A percentile compares a stretch with the other conserved stretches of the same genome.
Conservation (phyloP, 1,140 invertebrate genomes). For the Thrips palmi region DNA sequence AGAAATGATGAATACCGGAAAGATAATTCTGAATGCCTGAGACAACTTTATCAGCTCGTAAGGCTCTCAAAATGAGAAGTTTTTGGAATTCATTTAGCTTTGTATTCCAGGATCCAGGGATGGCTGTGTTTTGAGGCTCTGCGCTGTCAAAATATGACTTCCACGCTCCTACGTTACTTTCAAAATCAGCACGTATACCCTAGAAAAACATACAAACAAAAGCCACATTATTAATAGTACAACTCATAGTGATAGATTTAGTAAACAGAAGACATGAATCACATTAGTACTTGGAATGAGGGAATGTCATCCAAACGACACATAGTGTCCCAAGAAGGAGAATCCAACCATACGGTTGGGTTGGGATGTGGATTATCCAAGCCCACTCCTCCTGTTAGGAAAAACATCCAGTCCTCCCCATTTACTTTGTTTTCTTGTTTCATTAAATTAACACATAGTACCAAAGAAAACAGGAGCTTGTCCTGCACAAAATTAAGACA, state of each 20-base stretch:
- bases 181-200: slow-evolving; percentile 41
- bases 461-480: slow-evolving; percentile 76
- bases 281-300: slow-evolving; percentile 31
- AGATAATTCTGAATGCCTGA: slow-evolving; percentile 61
- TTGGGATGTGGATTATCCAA: slow-evolving; percentile 58
- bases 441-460: slow-evolving; percentile 67
- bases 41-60: slow-evolving; percentile 77
- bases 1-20: slow-evolving; percentile 31
- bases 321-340: slow-evolving; percentile 69
- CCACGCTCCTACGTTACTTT: slow-evolving; percentile 40
- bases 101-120: slow-evolving; percentile 47
- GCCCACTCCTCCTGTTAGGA: slow-evolving; percentile 71
- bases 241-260: background rate
- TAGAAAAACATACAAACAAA: slow-evolving; percentile 7
- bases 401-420: slow-evolving; percentile 64
- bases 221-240: background rate
- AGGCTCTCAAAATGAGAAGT: slow-evolving; percentile 57
- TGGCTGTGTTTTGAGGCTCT: slow-evolving; percentile 41
- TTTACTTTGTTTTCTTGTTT: slow-evolving; percentile 48
- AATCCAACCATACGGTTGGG: slow-evolving; percentile 48
- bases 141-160: slow-evolving; percentile 49
- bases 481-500: slow-evolving; percentile 32
- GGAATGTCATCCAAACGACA: slow-evolving; percentile 43
- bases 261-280: background rate
- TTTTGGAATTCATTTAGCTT: slow-evolving; percentile 52